These are phyloP conservation scores for Alouatta palliata DNA, from an alignment of 2,113 vertebrate genomes.

Conservation along the genomic window DNA sequence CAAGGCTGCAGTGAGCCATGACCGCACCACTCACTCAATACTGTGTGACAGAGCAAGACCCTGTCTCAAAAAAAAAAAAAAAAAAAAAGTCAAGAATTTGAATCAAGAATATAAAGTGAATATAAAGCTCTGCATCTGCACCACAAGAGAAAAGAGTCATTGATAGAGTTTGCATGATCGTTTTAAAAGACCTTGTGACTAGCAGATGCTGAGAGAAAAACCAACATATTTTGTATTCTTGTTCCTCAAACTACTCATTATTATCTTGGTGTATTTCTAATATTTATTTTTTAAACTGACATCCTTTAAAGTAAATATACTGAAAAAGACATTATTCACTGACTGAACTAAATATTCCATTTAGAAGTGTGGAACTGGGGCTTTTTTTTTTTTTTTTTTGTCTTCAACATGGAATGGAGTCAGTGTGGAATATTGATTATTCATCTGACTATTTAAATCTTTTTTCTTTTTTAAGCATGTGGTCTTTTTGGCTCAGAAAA, in stretches of 20 bases:
- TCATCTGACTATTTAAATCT: neutral
- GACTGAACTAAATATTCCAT: neutral
- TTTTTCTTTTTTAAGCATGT: neutral
- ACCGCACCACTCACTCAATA: too few species aligned
- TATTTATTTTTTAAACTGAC: conserved; percentile 17
- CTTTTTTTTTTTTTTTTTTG: neutral
- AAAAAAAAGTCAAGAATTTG: neutral
- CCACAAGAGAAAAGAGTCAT: neutral
- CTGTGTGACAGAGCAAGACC: too few species aligned
- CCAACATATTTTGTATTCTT: neutral
- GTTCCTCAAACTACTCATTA: neutral
- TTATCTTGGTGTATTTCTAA: neutral
- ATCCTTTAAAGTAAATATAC: neutral
- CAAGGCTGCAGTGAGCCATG: too few species aligned
- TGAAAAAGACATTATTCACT: neutral
- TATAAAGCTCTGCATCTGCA: neutral
- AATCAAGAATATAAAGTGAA: neutral
- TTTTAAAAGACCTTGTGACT: neutral
- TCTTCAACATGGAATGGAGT: neutral
- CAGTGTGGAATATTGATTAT: neutral
- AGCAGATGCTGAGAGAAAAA: neutral
- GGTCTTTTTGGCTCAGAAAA: neutral
- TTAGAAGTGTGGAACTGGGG: neutral
- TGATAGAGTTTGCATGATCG: neutral
- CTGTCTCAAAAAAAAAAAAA: too few species aligned